Percentiles rank a stretch among this genome's conserved stretches.
phyloP scores from a whole-genome alignment of 2,797 vertebrate genomes.

The Pipistrellus kuhlii region DNA sequence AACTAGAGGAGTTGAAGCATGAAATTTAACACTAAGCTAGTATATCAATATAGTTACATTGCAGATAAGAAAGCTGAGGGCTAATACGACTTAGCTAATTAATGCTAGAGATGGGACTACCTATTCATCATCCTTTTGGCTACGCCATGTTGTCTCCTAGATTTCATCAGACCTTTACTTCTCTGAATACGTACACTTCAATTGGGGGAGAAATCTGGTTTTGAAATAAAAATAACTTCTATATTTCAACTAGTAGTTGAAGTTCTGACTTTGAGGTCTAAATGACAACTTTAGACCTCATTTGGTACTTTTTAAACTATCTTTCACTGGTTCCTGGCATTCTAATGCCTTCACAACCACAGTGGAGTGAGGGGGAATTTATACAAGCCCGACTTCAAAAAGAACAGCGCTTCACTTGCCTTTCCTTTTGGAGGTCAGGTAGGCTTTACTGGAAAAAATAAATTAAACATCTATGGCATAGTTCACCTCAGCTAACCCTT shows the following conservation, averaged over 20 bases:
- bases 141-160: background rate
- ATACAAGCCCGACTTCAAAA: background rate
- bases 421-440: background rate
- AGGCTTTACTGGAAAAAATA: constrained; percentile 5
- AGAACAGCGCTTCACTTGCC: background rate
- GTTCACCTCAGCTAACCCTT: background rate
- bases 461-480: background rate
- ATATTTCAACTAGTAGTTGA: background rate
- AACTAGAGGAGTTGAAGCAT: background rate
- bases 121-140: background rate
- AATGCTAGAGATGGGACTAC: background rate
- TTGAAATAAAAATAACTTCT: background rate
- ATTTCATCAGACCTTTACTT: background rate
- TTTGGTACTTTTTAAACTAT: background rate
- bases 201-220: background rate
- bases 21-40: background rate
- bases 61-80: background rate
- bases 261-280: background rate
- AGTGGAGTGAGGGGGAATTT: background rate
- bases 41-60: background rate
- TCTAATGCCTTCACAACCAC: background rate
- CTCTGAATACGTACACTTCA: background rate
- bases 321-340: background rate
- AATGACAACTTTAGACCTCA: background rate
- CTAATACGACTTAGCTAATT: background rate